These are phyloP conservation scores for Zygothrica quintamaculata DNA, from an alignment of 2,888 invertebrate genomes.

Conservation along the genomic window DNA sequence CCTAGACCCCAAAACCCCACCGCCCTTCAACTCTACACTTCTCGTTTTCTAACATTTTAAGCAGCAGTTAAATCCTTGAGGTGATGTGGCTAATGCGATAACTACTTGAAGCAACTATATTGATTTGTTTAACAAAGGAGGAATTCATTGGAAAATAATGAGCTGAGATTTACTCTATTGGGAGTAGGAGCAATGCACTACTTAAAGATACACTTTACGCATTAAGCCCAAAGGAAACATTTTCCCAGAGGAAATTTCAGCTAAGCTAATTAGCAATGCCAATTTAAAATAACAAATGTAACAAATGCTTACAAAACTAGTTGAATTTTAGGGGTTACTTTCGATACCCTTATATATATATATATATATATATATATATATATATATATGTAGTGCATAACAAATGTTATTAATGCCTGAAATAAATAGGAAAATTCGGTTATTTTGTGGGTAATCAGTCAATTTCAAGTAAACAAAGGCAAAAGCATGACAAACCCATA, in stretches of 20 bases:
- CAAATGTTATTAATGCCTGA: slow-evolving; percentile 71
- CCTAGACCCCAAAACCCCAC: too few species aligned
- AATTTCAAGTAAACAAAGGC: slow-evolving; percentile 73
- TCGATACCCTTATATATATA: too few species aligned
- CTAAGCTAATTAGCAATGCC: slow-evolving; percentile 56
- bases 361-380: slow-evolving; percentile 1
- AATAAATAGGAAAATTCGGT: slow-evolving; percentile 68
- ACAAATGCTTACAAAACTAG: slow-evolving; percentile 48
- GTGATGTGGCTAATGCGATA: slow-evolving; percentile 53
- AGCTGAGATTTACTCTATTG: too few species aligned
- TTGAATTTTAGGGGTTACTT: slow-evolving; percentile 54
- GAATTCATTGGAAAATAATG: neutral
- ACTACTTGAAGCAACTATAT: slow-evolving; percentile 45
- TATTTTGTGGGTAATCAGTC: slow-evolving; percentile 82
- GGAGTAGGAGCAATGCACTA: too few species aligned
- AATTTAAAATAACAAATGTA: slow-evolving; percentile 65
- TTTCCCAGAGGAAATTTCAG: slow-evolving; percentile 27
- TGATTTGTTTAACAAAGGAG: slow-evolving; percentile 31
- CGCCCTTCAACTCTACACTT: too few species aligned
- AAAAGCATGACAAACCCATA: slow-evolving; percentile 40
- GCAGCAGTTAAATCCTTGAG: slow-evolving; percentile 36
- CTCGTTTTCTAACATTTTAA: too few species aligned
- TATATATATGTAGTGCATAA: slow-evolving; percentile 15
- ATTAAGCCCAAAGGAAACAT: too few species aligned
- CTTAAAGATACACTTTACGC: too few species aligned